Conservation (phyloP, 64 coral and sea anemone genomes). For the Stichodactyla helianthus region DNA sequence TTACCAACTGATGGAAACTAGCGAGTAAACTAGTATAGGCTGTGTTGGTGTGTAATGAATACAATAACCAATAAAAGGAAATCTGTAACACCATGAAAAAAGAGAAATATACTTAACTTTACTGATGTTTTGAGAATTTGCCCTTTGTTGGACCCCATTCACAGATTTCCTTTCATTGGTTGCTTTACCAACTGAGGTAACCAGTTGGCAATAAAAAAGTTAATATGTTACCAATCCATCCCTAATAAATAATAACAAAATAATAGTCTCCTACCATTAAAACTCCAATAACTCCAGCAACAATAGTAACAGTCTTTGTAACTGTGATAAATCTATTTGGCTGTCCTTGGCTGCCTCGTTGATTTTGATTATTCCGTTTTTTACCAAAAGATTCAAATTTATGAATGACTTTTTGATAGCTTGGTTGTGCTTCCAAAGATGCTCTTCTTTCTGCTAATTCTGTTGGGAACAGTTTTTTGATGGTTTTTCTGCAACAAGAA, state of each 20-base stretch:
- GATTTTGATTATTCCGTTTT: neutral
- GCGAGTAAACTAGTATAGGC: too few species aligned
- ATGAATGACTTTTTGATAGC: constrained; percentile 38
- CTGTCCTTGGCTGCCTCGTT: neutral
- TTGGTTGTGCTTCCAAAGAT: neutral
- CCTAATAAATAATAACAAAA: neutral
- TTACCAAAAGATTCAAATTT: constrained; percentile 58
- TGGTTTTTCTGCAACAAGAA: constrained; percentile 61
- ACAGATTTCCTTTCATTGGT: too few species aligned
- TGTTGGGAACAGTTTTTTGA: constrained; percentile 71
- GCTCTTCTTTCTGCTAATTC: constrained; percentile 32
- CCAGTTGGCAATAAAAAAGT: neutral
- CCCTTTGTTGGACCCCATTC: too few species aligned
- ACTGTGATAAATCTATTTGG: neutral
- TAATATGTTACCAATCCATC: neutral
- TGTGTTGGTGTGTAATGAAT: too few species aligned
- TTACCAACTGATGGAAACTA: too few species aligned
- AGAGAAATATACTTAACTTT: too few species aligned
- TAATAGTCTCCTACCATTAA: constrained; percentile 1
- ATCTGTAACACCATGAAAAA: too few species aligned
- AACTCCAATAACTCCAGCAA: constrained; percentile 2
- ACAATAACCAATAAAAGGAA: too few species aligned
- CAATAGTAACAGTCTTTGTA: constrained; percentile 21
- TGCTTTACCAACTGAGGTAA: too few species aligned
- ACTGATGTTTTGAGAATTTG: too few species aligned